Percentiles rank a stretch among this genome's conserved stretches.
Evolutionary conservation across 2,797 vertebrate genomes (phyloP).

Genomic region (Gambelia wislizenii): DNA sequence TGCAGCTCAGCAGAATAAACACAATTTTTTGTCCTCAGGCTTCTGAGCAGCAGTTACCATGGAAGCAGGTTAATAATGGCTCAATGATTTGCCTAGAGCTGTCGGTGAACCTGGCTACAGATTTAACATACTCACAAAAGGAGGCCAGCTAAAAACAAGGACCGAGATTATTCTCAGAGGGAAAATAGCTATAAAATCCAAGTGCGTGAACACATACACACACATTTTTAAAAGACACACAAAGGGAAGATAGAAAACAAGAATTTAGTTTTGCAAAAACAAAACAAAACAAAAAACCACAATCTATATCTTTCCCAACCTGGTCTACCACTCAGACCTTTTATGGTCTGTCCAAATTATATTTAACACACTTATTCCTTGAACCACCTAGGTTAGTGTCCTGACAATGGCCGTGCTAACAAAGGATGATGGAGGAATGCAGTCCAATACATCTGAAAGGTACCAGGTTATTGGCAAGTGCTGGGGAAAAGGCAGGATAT

Average conservation of each 20-base stretch:
- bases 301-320: background rate
- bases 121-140: constrained; percentile 81
- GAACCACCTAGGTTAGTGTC: background rate
- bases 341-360: background rate
- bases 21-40: constrained; percentile 86
- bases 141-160: constrained; percentile 77
- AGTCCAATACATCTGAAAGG: background rate
- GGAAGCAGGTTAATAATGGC: constrained; percentile 88
- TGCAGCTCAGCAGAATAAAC: constrained; percentile 88
- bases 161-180: constrained; percentile 78
- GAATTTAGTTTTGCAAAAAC: constrained; percentile 57
- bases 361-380: background rate
- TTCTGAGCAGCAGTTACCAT: constrained; percentile 88
- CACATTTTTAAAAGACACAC: constrained; percentile 63
- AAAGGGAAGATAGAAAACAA: constrained; percentile 63
- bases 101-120: constrained; percentile 84
- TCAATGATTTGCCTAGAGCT: constrained; percentile 86
- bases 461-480: too few species aligned
- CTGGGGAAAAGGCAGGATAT: too few species aligned
- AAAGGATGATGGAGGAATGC: background rate
- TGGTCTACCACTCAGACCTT: background rate
- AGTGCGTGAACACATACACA: constrained; percentile 43
- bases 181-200: constrained; percentile 69
- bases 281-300: too few species aligned
- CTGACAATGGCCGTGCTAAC: background rate